These are phyloP conservation scores for Paguma larvata DNA, from an alignment of 2,797 vertebrate species.

Conservation along the genomic window DNA sequence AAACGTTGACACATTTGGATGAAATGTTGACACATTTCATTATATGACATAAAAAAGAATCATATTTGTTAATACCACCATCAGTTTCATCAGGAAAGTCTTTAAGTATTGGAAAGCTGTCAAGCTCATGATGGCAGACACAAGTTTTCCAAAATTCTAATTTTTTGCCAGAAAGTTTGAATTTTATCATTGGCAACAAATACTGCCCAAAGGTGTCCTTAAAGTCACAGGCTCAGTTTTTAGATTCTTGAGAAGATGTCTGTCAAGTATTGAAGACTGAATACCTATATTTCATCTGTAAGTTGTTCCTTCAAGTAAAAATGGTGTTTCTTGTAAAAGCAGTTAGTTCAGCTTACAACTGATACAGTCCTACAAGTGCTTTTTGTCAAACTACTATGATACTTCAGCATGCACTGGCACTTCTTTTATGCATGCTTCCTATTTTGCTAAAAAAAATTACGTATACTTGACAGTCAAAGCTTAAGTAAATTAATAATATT, in stretches of 20 bases:
- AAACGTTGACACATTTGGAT: conserved; percentile 61
- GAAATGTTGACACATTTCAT: conserved; percentile 68
- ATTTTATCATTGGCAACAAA: conserved; percentile 33
- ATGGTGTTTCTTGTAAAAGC: neutral
- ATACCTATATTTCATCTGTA: neutral
- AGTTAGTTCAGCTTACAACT: neutral
- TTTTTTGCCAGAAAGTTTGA: conserved; percentile 45
- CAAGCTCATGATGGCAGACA: conserved; percentile 10
- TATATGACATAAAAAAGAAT: conserved; percentile 63
- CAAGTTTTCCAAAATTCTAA: conserved; percentile 56
- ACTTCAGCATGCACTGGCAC: neutral
- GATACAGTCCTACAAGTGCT: neutral
- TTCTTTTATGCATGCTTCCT: neutral
- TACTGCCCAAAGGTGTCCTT: conserved; percentile 1
- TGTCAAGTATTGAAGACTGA: neutral
- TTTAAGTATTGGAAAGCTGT: conserved; percentile 66
- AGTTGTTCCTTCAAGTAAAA: conserved; percentile 18
- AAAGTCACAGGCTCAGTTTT: conserved; percentile 7
- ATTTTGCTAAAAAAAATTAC: neutral
- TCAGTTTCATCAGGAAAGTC: conserved; percentile 59
- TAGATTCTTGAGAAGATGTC: neutral
- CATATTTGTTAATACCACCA: conserved; percentile 62
- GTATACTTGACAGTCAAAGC: neutral
- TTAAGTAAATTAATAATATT: conserved; percentile 2
- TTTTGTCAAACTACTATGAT: neutral